Percentiles rank a stretch among this genome's conserved stretches.
These are phyloP conservation scores for Nowickia ferox DNA, from an alignment of 2,888 invertebrate genomes.

Conservation along the genomic window DNA sequence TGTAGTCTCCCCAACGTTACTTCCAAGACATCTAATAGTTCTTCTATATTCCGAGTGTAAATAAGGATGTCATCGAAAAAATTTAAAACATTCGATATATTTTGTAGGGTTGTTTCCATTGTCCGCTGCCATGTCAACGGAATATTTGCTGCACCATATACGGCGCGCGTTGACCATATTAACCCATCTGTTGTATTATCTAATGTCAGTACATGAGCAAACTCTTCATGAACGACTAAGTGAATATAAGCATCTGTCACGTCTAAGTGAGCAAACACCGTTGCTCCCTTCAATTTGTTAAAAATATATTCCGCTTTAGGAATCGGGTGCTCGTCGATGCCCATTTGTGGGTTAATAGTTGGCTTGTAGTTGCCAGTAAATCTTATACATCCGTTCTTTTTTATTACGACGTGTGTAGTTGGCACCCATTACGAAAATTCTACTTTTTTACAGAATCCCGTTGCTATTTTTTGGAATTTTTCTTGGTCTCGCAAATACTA, in stretches of 20 bases:
- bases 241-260: conserved; percentile 57
- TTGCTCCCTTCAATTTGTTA: conserved; percentile 41
- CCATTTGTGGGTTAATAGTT: conserved; percentile 57
- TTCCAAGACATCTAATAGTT: no score
- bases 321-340: conserved; percentile 56
- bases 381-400: conserved; percentile 48
- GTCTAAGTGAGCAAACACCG: conserved; percentile 45
- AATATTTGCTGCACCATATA: no score
- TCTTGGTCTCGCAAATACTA: conserved; percentile 40
- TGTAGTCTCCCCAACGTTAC: no score
- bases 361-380: conserved; percentile 62
- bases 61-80: no score
- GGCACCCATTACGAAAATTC: conserved; percentile 56
- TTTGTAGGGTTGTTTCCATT: no score
- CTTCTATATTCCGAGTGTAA: no score
- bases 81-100: no score
- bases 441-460: conserved; percentile 44
- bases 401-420: conserved; percentile 54
- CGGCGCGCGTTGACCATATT: neutral
- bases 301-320: conserved; percentile 37
- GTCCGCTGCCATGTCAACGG: no score
- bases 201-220: conserved; percentile 3
- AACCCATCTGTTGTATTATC: neutral
- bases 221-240: no score
- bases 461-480: conserved; percentile 35